Conservation (phyloP, 2,888 invertebrate genomes). For the Stenolophus ochropezus region DNA sequence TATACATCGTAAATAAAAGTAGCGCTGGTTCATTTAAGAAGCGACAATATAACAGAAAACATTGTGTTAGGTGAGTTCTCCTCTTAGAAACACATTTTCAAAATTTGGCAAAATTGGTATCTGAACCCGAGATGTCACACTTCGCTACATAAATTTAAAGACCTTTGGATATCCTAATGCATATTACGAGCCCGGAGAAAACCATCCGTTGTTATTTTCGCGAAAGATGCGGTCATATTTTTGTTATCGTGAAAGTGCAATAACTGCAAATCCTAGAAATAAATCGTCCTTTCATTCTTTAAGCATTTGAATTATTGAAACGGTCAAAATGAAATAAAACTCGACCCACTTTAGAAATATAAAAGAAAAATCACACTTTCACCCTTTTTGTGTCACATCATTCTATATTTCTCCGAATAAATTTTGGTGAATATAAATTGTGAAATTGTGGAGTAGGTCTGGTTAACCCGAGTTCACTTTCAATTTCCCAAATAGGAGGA, state of each 20-base stretch:
- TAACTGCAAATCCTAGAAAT: neutral
- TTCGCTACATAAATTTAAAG: too few species aligned
- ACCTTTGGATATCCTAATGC: too few species aligned
- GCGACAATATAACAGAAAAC: too few species aligned
- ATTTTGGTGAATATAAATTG: constrained; percentile 22
- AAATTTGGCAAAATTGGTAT: too few species aligned
- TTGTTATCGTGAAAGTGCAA: neutral
- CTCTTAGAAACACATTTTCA: too few species aligned
- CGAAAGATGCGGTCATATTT: neutral
- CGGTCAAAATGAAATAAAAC: neutral
- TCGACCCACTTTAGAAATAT: neutral
- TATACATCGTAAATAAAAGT: too few species aligned
- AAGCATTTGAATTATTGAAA: constrained; percentile 6
- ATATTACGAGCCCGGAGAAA: too few species aligned
- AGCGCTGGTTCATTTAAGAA: too few species aligned
- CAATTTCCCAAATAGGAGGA: constrained; percentile 32
- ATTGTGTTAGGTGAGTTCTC: too few species aligned
- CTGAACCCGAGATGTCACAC: too few species aligned
- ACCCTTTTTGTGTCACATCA: constrained; percentile 11
- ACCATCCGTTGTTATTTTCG: neutral
- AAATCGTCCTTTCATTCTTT: neutral
- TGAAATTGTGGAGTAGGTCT: constrained; percentile 9
- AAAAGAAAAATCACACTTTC: neutral
- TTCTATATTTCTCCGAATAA: constrained; percentile 23
- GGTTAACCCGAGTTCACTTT: constrained; percentile 44